A percentile compares a stretch with the other conserved stretches of the same genome.
phyloP scores from a whole-genome alignment of 2,888 invertebrate genomes.

The Neelides folsomi region DNA sequence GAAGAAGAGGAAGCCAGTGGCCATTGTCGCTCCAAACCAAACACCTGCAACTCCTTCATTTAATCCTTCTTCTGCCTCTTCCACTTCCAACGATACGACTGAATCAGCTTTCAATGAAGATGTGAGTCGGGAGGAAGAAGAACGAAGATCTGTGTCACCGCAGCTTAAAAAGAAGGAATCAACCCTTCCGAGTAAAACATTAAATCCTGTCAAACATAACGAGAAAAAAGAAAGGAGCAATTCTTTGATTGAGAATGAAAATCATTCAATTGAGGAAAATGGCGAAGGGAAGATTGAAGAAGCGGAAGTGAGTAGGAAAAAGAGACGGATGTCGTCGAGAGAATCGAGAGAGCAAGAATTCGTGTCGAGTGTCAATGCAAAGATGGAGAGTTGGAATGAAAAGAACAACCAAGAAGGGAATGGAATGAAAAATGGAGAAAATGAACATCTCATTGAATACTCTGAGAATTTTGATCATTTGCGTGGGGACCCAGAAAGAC shows the following conservation, averaged over 20 bases:
- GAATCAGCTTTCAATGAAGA: neutral
- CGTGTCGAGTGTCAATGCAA: conserved; percentile 4
- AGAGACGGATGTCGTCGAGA: conserved; percentile 5
- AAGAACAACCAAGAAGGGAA: too few species aligned
- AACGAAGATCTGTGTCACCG: neutral
- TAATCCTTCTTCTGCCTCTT: neutral
- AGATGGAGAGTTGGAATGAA: neutral
- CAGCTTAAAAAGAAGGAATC: neutral
- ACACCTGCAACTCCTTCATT: neutral
- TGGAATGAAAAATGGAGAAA: neutral
- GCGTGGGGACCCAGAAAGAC: conserved; percentile 27
- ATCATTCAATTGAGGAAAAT: neutral
- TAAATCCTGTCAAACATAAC: too few species aligned
- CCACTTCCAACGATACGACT: neutral
- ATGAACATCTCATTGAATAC: conserved; percentile 3
- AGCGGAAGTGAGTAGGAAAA: neutral
- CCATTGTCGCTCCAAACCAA: conserved; percentile 30
- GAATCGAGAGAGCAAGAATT: conserved; percentile 10
- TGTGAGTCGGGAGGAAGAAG: neutral
- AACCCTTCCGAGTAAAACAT: neutral
- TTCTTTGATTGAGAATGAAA: neutral
- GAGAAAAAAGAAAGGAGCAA: neutral
- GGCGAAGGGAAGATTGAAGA: neutral
- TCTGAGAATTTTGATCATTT: conserved; percentile 29
- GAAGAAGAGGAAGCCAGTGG: conserved; percentile 32